Base-by-base conservation (phyloP, 2,113 vertebrate genomes). In the Cyanoramphus novaezelandiae region DNA sequence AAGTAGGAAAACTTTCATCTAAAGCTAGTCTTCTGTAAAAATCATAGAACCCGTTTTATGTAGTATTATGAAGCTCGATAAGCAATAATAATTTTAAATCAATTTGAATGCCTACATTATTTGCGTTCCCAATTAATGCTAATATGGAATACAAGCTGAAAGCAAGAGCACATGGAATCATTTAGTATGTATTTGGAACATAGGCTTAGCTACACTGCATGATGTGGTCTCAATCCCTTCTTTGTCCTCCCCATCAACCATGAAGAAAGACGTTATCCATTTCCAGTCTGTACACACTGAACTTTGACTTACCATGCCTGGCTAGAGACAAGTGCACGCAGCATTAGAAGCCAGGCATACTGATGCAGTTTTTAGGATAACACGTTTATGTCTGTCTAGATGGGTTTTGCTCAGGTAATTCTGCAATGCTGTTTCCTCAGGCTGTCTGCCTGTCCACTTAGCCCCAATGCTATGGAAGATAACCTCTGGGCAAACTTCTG, bases 21-120 rank as follows among this genome's bases (percentile, higher is more conserved):
- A 89, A 90, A 79, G 46, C 50, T 37, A 46, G 35, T 46, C 33
- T 83, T 77, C 60, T 70, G 29, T 77, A 86, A 94, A 94, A 93
- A 83, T 52, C 57, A 70, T 9, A n/a, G 9, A 77, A 59, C 25
- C 70, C 75, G 69, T 37, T 79, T 79, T 75, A 68, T 64, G 82
- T 69, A 72, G 14, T 49, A 69, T 86, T 83, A 77, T 21, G 10
- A 82, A 92, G 82, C 41, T 76, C 4, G 1, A 55, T n/a, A 84
- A 88, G 39, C 27, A 85, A 55, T 35, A 80, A 92, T 60, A 2
- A 79, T 64, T 81, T 76, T 7, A 91, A 94, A 25, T 13, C 14
- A 52, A 52, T 91, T 57, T 60, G 28, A 82, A 72, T 3, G 84
- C 18, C 21, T 64, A 76, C 17, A 28, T 60, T 69, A 65, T 72